These are phyloP conservation scores for Pangasius mekongensis DNA, from an alignment of 2,797 vertebrate species.

Conservation along the genomic window DNA sequence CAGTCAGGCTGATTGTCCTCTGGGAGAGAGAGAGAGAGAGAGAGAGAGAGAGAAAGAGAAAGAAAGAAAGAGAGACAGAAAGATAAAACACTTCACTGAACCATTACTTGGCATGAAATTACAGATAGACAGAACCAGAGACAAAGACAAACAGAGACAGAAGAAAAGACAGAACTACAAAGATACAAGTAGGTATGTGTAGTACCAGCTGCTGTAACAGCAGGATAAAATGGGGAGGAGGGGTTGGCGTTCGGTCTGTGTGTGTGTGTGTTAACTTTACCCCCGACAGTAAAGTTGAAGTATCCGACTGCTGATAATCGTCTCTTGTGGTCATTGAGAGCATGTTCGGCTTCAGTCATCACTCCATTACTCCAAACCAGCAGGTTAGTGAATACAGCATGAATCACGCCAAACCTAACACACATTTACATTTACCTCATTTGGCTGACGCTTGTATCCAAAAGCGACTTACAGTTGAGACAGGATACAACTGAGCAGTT, in stretches of 20 bases:
- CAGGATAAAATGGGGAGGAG: too few relatives aligned
- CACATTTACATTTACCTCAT: slow-evolving; percentile 14
- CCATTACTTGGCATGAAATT: neutral
- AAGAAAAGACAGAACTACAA: neutral
- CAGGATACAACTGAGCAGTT: neutral
- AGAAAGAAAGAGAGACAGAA: neutral
- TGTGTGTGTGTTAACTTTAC: slow-evolving; percentile 14
- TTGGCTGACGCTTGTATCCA: neutral
- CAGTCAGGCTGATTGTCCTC: slow-evolving; percentile 82
- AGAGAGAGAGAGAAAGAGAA: slow-evolving; percentile 2
- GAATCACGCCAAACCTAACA: slow-evolving; percentile 93
- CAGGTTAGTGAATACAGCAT: slow-evolving; percentile 96
- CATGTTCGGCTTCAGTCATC: slow-evolving; percentile 93
- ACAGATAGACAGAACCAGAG: neutral
- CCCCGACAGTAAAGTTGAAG: slow-evolving; percentile 83
- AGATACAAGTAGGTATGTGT: neutral
- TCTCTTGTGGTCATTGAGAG: slow-evolving; percentile 87
- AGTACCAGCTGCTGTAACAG: neutral
- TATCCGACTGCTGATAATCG: slow-evolving; percentile 82
- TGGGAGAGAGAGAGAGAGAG: slow-evolving; percentile 56
- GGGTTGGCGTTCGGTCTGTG: neutral
- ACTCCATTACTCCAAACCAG: slow-evolving; percentile 93
- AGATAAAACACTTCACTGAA: neutral
- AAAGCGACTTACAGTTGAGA: neutral
- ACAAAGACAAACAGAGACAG: neutral